Conservation (phyloP, 2,113 vertebrate species). For the Ailuropoda melanoleuca region DNA sequence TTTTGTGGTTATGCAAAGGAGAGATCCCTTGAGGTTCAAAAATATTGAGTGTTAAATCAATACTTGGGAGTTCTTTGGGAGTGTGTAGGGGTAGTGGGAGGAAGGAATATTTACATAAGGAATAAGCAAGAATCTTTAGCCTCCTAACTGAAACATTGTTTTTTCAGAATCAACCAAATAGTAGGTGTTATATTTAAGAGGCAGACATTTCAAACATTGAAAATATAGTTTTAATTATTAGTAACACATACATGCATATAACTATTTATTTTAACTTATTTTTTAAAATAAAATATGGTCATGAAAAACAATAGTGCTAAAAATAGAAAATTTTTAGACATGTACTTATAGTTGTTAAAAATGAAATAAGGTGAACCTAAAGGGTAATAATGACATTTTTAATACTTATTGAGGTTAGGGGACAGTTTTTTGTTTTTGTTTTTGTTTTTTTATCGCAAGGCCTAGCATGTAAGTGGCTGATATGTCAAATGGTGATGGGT, state of each 20-base stretch:
- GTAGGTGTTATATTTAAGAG: slow-evolving; percentile 58
- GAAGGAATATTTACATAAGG: not conserved
- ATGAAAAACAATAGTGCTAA: slow-evolving; percentile 53
- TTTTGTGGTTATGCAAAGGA: not conserved
- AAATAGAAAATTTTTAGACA: slow-evolving; percentile 35
- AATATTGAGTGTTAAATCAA: not conserved
- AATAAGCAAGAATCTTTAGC: slow-evolving; percentile 10
- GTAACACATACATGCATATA: slow-evolving; percentile 59
- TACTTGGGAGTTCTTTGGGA: not conserved
- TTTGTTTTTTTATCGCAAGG: not conserved
- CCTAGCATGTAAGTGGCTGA: not conserved
- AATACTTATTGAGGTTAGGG: not conserved
- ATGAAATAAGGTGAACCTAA: slow-evolving; percentile 32
- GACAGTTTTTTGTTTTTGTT: not conserved
- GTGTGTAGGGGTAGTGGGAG: not conserved
- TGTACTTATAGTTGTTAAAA: slow-evolving; percentile 36
- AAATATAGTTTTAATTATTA: slow-evolving; percentile 69
- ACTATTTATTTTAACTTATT: slow-evolving; percentile 53
- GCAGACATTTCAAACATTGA: slow-evolving; percentile 39
- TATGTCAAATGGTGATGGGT: not conserved
- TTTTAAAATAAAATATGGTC: slow-evolving; percentile 68
- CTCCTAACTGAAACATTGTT: not conserved
- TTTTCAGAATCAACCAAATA: not conserved
- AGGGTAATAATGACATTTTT: slow-evolving; percentile 1
- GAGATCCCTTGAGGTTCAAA: not conserved